A percentile compares a stretch with the other conserved stretches of the same genome.
Conservation (phyloP, 1,140 invertebrate species). For the Aphaenogaster ashmeadi region DNA sequence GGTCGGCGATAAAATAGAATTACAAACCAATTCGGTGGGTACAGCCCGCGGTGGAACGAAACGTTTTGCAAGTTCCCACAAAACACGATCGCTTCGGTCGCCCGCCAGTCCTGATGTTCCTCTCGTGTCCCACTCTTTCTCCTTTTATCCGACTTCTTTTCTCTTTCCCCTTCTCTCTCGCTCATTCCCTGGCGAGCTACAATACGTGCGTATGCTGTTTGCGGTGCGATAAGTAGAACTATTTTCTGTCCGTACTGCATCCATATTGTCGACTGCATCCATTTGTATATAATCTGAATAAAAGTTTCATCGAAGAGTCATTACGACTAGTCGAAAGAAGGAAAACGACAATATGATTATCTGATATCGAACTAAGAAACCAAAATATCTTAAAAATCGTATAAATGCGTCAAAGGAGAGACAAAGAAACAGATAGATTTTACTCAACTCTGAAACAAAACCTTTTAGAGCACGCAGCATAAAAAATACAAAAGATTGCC, state of each 20-base stretch:
- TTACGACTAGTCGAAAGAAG: not conserved
- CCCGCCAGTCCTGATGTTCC: conserved; percentile 42
- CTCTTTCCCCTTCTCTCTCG: not conserved
- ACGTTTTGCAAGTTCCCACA: conserved; percentile 78
- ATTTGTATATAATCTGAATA: conserved; percentile 10
- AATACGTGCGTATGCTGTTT: conserved; percentile 38
- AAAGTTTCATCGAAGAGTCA: conserved; percentile 20
- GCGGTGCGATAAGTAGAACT: conserved; percentile 35
- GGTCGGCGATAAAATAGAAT: conserved; percentile 82
- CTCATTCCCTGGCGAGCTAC: not conserved
- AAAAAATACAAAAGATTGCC: not conserved
- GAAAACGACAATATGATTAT: not conserved
- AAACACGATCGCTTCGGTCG: conserved; percentile 53
- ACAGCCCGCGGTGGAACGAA: conserved; percentile 66
- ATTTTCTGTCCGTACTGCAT: conserved; percentile 18
- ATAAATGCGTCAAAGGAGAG: not conserved
- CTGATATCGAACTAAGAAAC: not conserved
- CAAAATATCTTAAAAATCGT: not conserved
- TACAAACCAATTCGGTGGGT: conserved; percentile 82
- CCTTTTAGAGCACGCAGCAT: not conserved
- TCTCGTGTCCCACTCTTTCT: not conserved
- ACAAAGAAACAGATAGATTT: not conserved
- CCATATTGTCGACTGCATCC: not conserved
- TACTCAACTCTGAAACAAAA: not conserved
- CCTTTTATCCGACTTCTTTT: not conserved